Evolutionary conservation across 2,797 vertebrate species (phyloP), one percentile per base, ranked within the genome.

Genomic region (Amphiprion clarkii): DNA sequence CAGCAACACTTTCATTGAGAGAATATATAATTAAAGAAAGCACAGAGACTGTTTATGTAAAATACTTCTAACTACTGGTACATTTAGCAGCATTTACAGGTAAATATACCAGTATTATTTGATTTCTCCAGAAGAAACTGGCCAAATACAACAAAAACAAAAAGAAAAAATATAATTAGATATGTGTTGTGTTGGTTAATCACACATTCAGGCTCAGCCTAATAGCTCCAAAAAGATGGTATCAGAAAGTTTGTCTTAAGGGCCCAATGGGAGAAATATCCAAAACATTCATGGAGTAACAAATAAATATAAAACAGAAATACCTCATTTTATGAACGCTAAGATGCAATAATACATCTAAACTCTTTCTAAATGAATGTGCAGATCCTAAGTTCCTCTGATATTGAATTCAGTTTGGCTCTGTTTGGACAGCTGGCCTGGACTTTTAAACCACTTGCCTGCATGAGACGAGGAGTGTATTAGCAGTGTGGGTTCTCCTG

Each of bases 351-450:
- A 87, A 81, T 46, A 74, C 44, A 33, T 40, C 19, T 58, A 72
- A 84, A 86, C 33, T 77, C 74, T 65, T 55, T 80, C 49, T 57
- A 84, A 89, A 79, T 81, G 48, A 82, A 76, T 49, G 52, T 82
- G 74, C 51, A 55, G 76, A 78, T 87, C 58, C 70, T 21, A 61
- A 57, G 61, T 74, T 85, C 78, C 67, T 72, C 23, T 17, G 74
- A 88, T 90, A 89, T 88, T 88, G 76, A 71, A 84, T 84, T 82
- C 25, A 21, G 23, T 66, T 62, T 52, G 77, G 21, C 54, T 72
- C 6, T 93, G 89, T 93, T 93, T 93, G 77, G 75, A 91, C 90
- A 93, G 92, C 92, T 93, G 92, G 81, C 27, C 71, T 29, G 44
- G 49, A 88, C 67, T 67, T 76, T 83, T 74, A 75, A 79, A 82